These are phyloP conservation scores for Achatina immaculata DNA, from an alignment of 1,140 invertebrate species.

Conservation along the genomic window DNA sequence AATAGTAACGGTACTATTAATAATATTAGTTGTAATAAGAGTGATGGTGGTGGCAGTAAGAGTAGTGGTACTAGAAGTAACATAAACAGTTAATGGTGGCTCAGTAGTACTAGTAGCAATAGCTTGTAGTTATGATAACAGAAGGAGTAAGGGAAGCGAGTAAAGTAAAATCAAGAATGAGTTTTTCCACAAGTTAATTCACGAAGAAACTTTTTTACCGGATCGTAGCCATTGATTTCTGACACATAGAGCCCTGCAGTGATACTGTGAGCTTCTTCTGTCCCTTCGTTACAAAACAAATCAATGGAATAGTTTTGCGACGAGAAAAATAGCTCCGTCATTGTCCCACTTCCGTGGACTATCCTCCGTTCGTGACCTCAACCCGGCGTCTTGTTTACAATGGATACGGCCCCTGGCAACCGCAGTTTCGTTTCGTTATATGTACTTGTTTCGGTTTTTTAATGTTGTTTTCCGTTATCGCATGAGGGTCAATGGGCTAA, in stretches of 20 bases:
- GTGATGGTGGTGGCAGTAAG: constrained; percentile 97
- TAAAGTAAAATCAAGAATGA: no score
- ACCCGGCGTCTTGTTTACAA: not conserved
- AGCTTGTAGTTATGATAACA: no score
- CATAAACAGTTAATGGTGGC: constrained; percentile 85
- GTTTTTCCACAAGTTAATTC: no score
- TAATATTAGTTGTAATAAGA: not conserved
- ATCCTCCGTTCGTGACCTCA: not conserved
- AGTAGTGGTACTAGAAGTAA: constrained; percentile 97
- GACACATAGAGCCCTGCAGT: no score
- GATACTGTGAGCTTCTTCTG: no score
- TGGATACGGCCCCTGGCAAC: constrained; percentile 2
- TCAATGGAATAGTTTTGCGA: no score
- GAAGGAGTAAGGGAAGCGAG: no score
- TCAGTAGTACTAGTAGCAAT: not conserved
- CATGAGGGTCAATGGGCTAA: no score
- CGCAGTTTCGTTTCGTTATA: not conserved
- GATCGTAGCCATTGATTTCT: no score
- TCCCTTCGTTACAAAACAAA: no score
- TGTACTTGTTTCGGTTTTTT: not conserved
- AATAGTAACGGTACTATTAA: not conserved
- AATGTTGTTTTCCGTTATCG: not conserved
- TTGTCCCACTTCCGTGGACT: not conserved
- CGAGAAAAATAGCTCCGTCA: not conserved
- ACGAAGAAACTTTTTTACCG: no score